These are phyloP conservation scores for Rhopilema esculentum DNA, from an alignment of 30 jellyfish, hydroid and myxozoan genomes.

Conservation along the genomic window DNA sequence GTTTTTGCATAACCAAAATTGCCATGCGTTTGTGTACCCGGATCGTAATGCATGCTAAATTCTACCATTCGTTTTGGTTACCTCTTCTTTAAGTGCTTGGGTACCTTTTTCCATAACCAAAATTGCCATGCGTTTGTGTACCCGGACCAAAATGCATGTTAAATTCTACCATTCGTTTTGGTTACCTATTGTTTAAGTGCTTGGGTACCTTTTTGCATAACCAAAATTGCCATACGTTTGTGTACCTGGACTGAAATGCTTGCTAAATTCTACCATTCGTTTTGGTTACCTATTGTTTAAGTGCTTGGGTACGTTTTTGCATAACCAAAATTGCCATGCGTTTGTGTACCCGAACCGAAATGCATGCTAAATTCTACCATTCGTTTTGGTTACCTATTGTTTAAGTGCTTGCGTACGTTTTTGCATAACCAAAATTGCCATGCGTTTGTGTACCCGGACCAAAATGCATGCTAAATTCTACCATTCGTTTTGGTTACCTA, in stretches of 20 bases:
- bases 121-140: background rate
- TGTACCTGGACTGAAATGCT: background rate
- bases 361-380: no score
- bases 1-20: background rate
- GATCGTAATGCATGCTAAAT: background rate
- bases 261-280: background rate
- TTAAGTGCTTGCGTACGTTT: no score
- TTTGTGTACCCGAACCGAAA: background rate
- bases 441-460: no score
- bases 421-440: no score
- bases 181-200: background rate
- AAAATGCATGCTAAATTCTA: no score
- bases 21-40: background rate
- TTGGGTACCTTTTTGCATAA: background rate
- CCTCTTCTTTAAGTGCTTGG: background rate
- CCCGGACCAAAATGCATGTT: background rate
- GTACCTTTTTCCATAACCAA: background rate
- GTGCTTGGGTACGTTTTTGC: background rate
- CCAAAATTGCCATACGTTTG: background rate
- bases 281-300: background rate
- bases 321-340: background rate
- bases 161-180: background rate
- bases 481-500: no score
- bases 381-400: no score
- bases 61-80: background rate